Percentiles rank a stretch among this genome's conserved stretches.
These are phyloP conservation scores for Callinectes sapidus DNA, from an alignment of 2,888 invertebrate species.

Conservation along the genomic window DNA sequence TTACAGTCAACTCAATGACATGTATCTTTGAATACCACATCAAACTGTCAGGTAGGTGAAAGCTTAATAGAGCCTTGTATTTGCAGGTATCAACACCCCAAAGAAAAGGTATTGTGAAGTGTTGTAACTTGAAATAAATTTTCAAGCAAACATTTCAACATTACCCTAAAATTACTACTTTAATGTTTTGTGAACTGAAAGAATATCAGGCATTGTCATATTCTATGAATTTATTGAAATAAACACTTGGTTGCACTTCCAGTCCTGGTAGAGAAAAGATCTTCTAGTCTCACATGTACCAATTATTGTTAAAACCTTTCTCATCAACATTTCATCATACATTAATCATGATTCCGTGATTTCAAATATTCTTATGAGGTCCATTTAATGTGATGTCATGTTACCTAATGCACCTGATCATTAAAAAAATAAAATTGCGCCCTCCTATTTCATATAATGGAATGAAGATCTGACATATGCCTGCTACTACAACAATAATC, in stretches of 20 bases:
- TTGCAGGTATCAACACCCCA: background rate
- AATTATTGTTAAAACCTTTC: background rate
- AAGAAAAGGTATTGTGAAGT: background rate
- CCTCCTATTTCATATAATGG: background rate
- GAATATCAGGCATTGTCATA: background rate
- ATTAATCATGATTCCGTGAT: background rate
- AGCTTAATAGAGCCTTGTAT: background rate
- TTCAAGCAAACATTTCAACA: background rate
- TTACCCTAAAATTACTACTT: background rate
- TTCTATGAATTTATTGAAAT: background rate
- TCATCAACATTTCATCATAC: too few species aligned
- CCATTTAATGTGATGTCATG: background rate
- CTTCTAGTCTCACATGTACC: background rate
- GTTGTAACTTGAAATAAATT: background rate
- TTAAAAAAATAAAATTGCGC: background rate
- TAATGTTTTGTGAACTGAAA: background rate
- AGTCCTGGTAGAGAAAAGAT: background rate
- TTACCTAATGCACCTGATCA: background rate
- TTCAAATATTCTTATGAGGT: background rate
- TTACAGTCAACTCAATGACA: background rate
- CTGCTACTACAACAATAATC: background rate
- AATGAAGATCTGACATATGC: background rate
- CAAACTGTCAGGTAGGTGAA: background rate
- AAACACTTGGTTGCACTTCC: conserved; percentile 4
- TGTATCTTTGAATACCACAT: background rate